Evolutionary conservation across 1,140 invertebrate genomes (phyloP).

Genomic region (Drosophila biarmipes): DNA sequence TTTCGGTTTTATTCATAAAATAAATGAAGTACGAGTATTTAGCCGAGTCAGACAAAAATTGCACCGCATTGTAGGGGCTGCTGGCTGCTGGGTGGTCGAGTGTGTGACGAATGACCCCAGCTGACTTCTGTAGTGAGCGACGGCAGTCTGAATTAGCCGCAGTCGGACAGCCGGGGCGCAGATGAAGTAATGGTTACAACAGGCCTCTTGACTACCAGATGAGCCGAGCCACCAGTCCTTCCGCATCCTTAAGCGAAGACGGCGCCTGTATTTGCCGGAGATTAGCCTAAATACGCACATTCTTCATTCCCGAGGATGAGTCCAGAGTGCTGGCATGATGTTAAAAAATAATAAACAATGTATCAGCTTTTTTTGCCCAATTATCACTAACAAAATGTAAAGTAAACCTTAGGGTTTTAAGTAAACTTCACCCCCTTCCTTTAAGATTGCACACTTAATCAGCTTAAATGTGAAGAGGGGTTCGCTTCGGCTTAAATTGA

Average conservation of each 20-base stretch:
- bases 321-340: background rate
- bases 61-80: constrained; percentile 12
- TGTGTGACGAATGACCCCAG: constrained; percentile 45
- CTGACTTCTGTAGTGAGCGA: constrained; percentile 45
- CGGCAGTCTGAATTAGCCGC: constrained; percentile 45
- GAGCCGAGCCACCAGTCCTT: constrained; percentile 10
- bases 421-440: background rate
- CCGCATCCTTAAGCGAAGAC: constrained; percentile 2
- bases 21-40: constrained; percentile 78
- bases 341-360: background rate
- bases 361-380: too few relatives aligned
- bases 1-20: constrained; percentile 76
- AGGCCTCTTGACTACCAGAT: constrained; percentile 33
- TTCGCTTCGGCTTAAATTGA: constrained; percentile 4
- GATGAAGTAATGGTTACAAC: constrained; percentile 1
- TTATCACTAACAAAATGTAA: too few relatives aligned
- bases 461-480: constrained; percentile 4
- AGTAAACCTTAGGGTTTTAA: too few relatives aligned
- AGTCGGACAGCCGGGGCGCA: constrained; percentile 10
- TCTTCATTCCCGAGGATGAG: background rate
- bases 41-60: constrained; percentile 57
- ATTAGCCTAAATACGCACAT: constrained; percentile 10
- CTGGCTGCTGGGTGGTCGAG: background rate
- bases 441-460: constrained; percentile 1
- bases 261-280: constrained; percentile 5